phyloP scores from a whole-genome alignment of 2,888 invertebrate genomes.

The Corbicula japonica region DNA sequence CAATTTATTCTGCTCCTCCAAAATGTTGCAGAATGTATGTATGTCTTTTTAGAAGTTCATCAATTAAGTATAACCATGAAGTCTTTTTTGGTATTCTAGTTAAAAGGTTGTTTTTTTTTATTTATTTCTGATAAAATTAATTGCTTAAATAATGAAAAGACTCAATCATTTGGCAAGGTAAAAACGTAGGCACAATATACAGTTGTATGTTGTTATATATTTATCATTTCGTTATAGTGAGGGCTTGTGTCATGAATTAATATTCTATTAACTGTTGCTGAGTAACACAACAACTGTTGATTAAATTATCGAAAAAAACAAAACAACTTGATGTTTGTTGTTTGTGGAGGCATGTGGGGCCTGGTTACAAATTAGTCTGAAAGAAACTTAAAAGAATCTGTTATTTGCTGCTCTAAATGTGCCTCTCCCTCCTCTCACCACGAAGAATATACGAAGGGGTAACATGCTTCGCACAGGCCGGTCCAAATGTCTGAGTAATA shows the following conservation, averaged over 20 bases:
- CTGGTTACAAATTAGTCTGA: neutral
- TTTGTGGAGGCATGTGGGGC: neutral
- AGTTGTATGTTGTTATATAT: neutral
- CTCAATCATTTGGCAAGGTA: no score
- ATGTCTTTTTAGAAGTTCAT: neutral
- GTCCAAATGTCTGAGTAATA: no score
- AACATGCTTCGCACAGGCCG: no score
- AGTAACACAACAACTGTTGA: slow-evolving; percentile 40
- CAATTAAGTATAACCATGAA: neutral
- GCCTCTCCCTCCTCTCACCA: no score
- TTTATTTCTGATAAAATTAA: neutral
- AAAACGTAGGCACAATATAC: no score
- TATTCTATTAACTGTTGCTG: slow-evolving; percentile 34
- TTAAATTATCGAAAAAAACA: slow-evolving; percentile 39
- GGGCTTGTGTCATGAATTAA: slow-evolving; percentile 33
- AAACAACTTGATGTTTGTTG: neutral
- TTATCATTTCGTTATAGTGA: neutral
- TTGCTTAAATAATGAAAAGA: neutral
- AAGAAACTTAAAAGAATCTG: neutral
- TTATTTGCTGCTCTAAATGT: neutral
- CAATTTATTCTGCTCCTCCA: no score
- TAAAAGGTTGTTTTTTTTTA: no score
- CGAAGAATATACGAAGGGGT: no score
- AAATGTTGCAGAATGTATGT: neutral
- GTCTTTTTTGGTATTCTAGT: neutral